A percentile compares a stretch with the other conserved stretches of the same genome.
phyloP scores from a whole-genome alignment of 53 echinoderm and acorn worm genomes.

The Mesocentrotus franciscanus region DNA sequence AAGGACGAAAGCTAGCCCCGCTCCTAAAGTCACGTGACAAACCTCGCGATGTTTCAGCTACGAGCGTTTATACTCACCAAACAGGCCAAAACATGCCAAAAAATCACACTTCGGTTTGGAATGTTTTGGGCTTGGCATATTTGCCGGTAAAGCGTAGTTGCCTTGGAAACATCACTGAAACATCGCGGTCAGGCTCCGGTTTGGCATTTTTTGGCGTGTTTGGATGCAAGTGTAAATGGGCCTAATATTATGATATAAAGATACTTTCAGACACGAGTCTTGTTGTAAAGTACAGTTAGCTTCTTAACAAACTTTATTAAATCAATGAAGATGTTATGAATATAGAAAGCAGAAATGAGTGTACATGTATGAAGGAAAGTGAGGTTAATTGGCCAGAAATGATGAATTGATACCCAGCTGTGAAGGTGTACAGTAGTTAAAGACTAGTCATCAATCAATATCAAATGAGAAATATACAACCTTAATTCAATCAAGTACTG shows the following conservation, averaged over 20 bases:
- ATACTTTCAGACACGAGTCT: background rate
- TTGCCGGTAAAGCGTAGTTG: too few relatives aligned
- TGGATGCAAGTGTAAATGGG: too few relatives aligned
- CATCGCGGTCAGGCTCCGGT: too few relatives aligned
- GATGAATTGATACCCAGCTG: conserved; percentile 37
- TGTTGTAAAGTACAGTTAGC: background rate
- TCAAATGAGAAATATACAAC: conserved; percentile 39
- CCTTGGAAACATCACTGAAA: too few relatives aligned
- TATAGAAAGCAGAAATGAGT: background rate
- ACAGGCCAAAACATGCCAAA: too few relatives aligned
- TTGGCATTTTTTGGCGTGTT: too few relatives aligned
- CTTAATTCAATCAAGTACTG: conserved; percentile 24
- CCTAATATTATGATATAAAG: background rate
- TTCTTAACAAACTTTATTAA: background rate
- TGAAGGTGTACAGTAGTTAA: conserved; percentile 7
- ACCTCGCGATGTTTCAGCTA: too few relatives aligned
- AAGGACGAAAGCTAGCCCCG: too few relatives aligned
- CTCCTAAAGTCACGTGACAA: too few relatives aligned
- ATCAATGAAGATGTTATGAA: background rate
- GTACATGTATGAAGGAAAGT: background rate
- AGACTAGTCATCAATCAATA: conserved; percentile 44
- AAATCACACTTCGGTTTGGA: too few relatives aligned
- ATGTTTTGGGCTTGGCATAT: too few relatives aligned
- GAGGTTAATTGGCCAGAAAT: conserved; percentile 43
- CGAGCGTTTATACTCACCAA: too few relatives aligned